Evolutionary conservation across 2,888 invertebrate genomes (phyloP).

Genomic region (Petrolisthes manimaculis): DNA sequence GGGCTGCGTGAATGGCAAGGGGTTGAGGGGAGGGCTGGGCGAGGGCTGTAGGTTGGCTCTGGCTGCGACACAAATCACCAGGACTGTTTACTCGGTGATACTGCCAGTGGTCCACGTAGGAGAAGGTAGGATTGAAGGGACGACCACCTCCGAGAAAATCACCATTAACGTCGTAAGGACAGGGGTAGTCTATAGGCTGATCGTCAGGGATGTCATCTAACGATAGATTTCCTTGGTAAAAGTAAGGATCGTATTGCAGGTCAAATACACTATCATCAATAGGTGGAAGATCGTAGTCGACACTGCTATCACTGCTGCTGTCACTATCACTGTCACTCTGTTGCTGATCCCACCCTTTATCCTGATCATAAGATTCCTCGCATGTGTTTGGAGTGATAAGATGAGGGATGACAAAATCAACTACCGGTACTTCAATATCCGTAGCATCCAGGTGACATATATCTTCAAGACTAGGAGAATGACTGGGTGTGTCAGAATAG

Average conservation of each 20-base stretch:
- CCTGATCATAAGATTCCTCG: background rate
- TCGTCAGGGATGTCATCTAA: conserved; percentile 50
- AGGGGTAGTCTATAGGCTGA: conserved; percentile 56
- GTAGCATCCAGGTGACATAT: background rate
- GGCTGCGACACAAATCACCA: conserved; percentile 47
- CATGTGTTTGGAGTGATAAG: background rate
- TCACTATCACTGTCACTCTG: conserved; percentile 39
- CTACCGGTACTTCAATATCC: background rate
- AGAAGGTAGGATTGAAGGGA: conserved; percentile 29
- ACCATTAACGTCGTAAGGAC: conserved; percentile 43
- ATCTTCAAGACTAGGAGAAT: too few species aligned
- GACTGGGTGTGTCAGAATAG: background rate
- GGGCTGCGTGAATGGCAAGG: conserved; percentile 36
- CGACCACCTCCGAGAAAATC: background rate
- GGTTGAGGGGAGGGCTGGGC: conserved; percentile 33
- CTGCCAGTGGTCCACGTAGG: conserved; percentile 47
- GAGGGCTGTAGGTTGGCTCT: conserved; percentile 55
- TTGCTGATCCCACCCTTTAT: background rate
- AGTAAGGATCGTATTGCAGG: conserved; percentile 54
- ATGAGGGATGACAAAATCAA: background rate
- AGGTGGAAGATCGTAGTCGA: conserved; percentile 37
- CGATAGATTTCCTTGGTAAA: conserved; percentile 41
- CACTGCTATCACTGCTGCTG: conserved; percentile 43
- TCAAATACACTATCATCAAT: conserved; percentile 53
- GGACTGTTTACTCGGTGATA: conserved; percentile 28